phyloP scores from a whole-genome alignment of 2,888 invertebrate genomes.

The Orthonychiurus folsomi region DNA sequence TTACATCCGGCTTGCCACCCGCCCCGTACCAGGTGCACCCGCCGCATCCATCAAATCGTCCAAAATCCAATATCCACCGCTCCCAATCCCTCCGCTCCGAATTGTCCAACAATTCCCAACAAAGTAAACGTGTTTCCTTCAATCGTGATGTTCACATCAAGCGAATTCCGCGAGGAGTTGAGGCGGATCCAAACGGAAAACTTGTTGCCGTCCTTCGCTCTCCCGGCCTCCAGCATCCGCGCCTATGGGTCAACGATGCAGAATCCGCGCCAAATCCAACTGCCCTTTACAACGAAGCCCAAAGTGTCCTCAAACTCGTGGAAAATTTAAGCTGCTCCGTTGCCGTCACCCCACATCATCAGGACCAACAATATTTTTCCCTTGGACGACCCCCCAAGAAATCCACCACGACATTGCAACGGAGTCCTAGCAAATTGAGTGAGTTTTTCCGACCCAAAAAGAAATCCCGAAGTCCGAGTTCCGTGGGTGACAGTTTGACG shows the following conservation, averaged over 20 bases:
- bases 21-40: too few species aligned
- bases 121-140: slow-evolving; percentile 61
- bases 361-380: not conserved
- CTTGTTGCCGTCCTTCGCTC: slow-evolving; percentile 18
- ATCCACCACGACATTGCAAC: slow-evolving; percentile 49
- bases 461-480: not conserved
- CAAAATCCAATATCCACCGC: slow-evolving; percentile 13
- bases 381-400: slow-evolving; percentile 30
- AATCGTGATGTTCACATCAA: slow-evolving; percentile 85
- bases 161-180: slow-evolving; percentile 52
- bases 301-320: slow-evolving; percentile 54
- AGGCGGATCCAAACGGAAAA: slow-evolving; percentile 22
- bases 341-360: not conserved
- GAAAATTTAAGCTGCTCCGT: slow-evolving; percentile 57
- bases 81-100: slow-evolving; percentile 32
- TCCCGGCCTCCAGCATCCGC: slow-evolving; percentile 46
- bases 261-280: slow-evolving; percentile 55
- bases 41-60: too few species aligned
- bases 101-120: slow-evolving; percentile 26
- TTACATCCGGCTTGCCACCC: too few species aligned
- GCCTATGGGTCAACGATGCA: slow-evolving; percentile 48
- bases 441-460: slow-evolving; percentile 43
- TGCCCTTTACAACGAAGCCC: slow-evolving; percentile 59
- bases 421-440: slow-evolving; percentile 55
- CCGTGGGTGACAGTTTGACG: not conserved